Evolutionary conservation across 2,113 vertebrate species (phyloP).

Genomic region (Nettapus auritus): DNA sequence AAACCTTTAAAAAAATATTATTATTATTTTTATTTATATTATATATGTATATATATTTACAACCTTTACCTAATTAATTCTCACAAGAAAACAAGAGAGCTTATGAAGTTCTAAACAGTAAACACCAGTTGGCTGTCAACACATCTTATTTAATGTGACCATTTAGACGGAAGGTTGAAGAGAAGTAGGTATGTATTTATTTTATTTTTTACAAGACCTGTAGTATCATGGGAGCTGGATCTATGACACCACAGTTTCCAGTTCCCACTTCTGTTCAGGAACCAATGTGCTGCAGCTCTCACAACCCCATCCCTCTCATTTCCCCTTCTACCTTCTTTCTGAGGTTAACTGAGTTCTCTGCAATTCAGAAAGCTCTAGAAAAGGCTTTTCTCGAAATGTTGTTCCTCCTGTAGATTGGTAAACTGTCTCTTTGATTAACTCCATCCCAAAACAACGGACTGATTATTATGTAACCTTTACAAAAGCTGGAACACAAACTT

Average conservation of each 20-base stretch:
- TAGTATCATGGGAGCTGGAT: neutral
- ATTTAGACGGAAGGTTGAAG: neutral
- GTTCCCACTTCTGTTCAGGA: neutral
- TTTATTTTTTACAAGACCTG: neutral
- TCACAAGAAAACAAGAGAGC: neutral
- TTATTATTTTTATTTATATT: neutral
- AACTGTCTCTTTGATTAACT: neutral
- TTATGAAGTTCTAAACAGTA: neutral
- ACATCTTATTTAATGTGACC: neutral
- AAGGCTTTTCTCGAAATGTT: neutral
- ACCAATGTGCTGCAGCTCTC: neutral
- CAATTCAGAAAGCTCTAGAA: neutral
- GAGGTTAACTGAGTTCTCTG: neutral
- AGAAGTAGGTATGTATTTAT: neutral
- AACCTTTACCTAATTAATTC: neutral
- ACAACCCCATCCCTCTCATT: neutral
- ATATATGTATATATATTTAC: neutral
- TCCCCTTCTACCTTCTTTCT: neutral
- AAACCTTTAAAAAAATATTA: neutral
- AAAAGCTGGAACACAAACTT: neutral
- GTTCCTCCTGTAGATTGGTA: neutral
- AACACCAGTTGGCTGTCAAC: neutral
- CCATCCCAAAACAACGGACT: neutral
- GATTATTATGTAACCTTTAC: slow-evolving; percentile 3
- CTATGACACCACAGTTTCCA: neutral